These are phyloP conservation scores for Polypedilum vanderplanki DNA, from an alignment of 1,140 invertebrate genomes.

Conservation along the genomic window DNA sequence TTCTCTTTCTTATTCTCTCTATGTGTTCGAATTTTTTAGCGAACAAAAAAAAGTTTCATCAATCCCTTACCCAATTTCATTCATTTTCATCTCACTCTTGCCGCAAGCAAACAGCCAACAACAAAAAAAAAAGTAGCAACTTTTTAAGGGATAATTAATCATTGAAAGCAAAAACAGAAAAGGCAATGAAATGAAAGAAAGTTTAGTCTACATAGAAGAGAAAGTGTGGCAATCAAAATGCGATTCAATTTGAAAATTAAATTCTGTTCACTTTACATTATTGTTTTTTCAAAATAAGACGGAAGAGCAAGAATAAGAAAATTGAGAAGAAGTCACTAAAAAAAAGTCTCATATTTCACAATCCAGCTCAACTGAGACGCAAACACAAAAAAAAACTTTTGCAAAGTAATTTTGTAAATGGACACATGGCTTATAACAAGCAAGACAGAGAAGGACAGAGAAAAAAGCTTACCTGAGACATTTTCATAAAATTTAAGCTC, in stretches of 20 bases:
- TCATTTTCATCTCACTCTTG: background rate
- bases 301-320: too few relatives aligned
- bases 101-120: conserved; percentile 20
- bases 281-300: background rate
- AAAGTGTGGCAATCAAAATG: background rate
- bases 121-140: conserved; percentile 13
- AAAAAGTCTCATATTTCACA: conserved; percentile 24
- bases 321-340: background rate
- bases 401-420: conserved; percentile 24
- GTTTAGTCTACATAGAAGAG: background rate
- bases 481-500: background rate
- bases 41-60: too few relatives aligned
- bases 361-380: background rate
- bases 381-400: background rate
- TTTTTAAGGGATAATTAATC: conserved; percentile 16
- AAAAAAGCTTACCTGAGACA: background rate
- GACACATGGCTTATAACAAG: background rate
- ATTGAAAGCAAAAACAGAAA: conserved; percentile 20
- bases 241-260: conserved; percentile 25
- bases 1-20: background rate
- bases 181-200: background rate
- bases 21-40: background rate
- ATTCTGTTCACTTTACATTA: background rate
- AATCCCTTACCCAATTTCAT: background rate
- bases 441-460: background rate